A percentile compares a stretch with the other conserved stretches of the same genome.
These are phyloP conservation scores for Eulemur rufifrons DNA, from an alignment of 2,113 vertebrate species.

Conservation along the genomic window DNA sequence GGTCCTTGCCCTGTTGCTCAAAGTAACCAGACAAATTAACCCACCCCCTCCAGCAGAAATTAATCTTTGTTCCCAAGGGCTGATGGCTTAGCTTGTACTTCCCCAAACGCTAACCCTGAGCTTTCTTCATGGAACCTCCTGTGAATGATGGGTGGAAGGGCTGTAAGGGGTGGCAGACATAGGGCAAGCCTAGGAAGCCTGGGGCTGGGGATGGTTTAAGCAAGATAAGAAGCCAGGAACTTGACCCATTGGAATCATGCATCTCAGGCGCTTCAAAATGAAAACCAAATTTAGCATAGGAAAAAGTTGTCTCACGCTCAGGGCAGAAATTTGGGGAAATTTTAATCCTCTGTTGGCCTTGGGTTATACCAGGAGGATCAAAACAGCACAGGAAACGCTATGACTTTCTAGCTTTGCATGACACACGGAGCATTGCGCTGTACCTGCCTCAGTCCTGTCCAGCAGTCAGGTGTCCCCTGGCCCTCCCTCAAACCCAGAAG, in stretches of 20 bases:
- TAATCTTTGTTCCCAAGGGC: slow-evolving; percentile 61
- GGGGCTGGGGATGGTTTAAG: not conserved
- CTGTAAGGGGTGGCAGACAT: not conserved
- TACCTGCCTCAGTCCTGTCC: not conserved
- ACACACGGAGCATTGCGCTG: not conserved
- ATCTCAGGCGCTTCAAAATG: slow-evolving; percentile 30
- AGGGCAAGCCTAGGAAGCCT: not conserved
- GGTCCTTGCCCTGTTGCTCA: slow-evolving; percentile 16
- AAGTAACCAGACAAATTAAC: slow-evolving; percentile 34
- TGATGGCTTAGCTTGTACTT: slow-evolving; percentile 69
- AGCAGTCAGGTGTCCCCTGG: not conserved
- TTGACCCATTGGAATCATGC: not conserved
- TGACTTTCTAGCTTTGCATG: slow-evolving; percentile 28
- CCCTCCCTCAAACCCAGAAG: not conserved
- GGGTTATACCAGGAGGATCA: not conserved
- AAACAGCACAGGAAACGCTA: not conserved
- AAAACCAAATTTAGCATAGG: slow-evolving; percentile 51
- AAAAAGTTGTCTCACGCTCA: slow-evolving; percentile 12
- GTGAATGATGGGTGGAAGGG: not conserved
- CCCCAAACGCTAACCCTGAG: slow-evolving; percentile 51
- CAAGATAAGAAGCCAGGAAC: not conserved
- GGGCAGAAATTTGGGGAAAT: slow-evolving; percentile 6
- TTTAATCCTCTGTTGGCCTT: not conserved
- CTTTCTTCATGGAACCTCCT: slow-evolving; percentile 65
- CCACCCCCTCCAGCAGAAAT: slow-evolving; percentile 18